These are phyloP conservation scores for Paramormyrops kingsleyae DNA, from an alignment of 2,113 vertebrate species.

Conservation along the genomic window DNA sequence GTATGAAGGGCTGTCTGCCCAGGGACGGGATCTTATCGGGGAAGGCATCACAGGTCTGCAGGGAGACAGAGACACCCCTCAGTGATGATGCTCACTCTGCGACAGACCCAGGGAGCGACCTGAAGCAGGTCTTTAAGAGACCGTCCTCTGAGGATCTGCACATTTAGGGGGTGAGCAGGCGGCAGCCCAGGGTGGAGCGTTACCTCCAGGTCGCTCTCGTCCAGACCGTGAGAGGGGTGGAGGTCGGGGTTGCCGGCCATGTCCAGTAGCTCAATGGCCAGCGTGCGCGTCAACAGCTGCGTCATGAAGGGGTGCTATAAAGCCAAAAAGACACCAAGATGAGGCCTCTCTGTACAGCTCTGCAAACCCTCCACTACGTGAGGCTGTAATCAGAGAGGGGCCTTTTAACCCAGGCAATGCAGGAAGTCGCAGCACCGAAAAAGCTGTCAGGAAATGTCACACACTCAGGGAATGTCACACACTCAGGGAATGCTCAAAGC, in stretches of 20 bases:
- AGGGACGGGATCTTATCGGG: conserved; percentile 64
- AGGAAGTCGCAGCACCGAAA: not conserved
- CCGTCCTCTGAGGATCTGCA: not conserved
- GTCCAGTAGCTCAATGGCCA: conserved; percentile 61
- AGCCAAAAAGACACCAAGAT: not conserved
- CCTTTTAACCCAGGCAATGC: not conserved
- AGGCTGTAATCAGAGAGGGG: not conserved
- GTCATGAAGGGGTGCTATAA: conserved; percentile 56
- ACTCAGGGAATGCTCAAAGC: not conserved
- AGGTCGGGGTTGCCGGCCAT: conserved; percentile 58
- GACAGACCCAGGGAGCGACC: not conserved
- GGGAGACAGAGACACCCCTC: not conserved
- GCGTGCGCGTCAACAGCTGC: conserved; percentile 55
- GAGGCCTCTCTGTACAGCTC: not conserved
- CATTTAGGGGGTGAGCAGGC: not conserved
- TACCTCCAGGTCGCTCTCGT: conserved; percentile 65
- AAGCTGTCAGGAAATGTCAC: not conserved
- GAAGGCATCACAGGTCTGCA: conserved; percentile 50
- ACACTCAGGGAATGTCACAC: not conserved
- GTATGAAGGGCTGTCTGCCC: conserved; percentile 36
- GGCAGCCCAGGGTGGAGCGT: not conserved
- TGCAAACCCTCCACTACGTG: not conserved
- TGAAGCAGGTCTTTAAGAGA: too few relatives aligned
- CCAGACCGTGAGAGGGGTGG: conserved; percentile 37
- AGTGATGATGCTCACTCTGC: not conserved